Evolutionary conservation across 2,888 invertebrate genomes (phyloP).

Genomic region (Tubulanus polymorphus): DNA sequence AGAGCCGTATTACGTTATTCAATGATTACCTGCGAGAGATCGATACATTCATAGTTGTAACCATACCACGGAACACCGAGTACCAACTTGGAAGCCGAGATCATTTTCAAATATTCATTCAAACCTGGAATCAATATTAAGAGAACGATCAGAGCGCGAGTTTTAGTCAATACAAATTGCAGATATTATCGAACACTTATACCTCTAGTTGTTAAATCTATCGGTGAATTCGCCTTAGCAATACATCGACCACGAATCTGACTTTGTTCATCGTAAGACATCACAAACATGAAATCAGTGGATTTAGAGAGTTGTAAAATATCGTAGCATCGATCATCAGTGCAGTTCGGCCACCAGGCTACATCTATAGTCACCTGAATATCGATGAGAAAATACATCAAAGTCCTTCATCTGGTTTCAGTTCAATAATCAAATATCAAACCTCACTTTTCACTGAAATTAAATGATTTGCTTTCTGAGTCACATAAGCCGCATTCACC

Average conservation of each 20-base stretch:
- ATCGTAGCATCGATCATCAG: conserved; percentile 53
- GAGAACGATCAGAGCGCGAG: too few species aligned
- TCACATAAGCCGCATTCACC: too few species aligned
- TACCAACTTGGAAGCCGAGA: conserved; percentile 42
- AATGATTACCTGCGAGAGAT: conserved; percentile 16
- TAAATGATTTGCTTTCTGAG: neutral
- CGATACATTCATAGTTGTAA: conserved; percentile 48
- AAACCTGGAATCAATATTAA: conserved; percentile 30
- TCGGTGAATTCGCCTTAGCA: conserved; percentile 43
- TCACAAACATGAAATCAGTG: conserved; percentile 52
- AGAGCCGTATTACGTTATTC: too few species aligned
- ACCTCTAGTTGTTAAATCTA: conserved; percentile 29
- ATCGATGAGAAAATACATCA: conserved; percentile 2
- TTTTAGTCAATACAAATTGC: too few species aligned
- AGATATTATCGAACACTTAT: too few species aligned
- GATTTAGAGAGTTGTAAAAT: conserved; percentile 36
- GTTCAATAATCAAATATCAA: neutral
- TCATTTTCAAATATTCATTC: conserved; percentile 33
- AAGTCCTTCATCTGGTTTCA: neutral
- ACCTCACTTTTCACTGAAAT: neutral
- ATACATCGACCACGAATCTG: conserved; percentile 47
- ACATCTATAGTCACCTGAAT: conserved; percentile 52
- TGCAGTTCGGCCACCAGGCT: conserved; percentile 51
- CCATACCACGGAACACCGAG: conserved; percentile 55
- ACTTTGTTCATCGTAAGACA: conserved; percentile 54